These are phyloP conservation scores for Ancistrus triradiatus DNA, from an alignment of 2,113 vertebrate genomes.

Conservation along the genomic window DNA sequence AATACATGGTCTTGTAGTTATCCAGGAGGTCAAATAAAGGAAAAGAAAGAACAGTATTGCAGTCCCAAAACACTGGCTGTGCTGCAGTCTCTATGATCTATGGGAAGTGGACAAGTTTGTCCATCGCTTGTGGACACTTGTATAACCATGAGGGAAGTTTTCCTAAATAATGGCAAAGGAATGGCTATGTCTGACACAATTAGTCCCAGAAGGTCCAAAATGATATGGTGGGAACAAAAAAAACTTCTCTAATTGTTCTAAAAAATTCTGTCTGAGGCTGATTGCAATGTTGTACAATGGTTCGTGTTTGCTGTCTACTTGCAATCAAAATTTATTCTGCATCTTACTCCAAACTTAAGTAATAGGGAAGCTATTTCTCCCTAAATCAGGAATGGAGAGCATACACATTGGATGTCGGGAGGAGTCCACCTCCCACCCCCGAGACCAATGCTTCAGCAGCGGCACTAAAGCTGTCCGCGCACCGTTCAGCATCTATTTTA, in stretches of 20 bases:
- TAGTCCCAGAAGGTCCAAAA: slow-evolving; percentile 51
- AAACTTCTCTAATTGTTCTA: slow-evolving; percentile 10
- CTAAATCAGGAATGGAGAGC: slow-evolving; percentile 17
- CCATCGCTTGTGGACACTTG: slow-evolving; percentile 64
- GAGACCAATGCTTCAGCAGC: slow-evolving; percentile 8
- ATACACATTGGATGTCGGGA: slow-evolving; percentile 21
- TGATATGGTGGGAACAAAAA: slow-evolving; percentile 22
- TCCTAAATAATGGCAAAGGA: slow-evolving; percentile 73
- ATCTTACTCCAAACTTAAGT: no score
- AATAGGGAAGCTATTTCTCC: slow-evolving; percentile 4
- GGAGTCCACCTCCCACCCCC: slow-evolving; percentile 12
- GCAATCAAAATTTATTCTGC: no score
- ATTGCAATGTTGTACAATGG: no score
- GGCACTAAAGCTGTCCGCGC: no score
- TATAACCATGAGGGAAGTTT: slow-evolving; percentile 67
- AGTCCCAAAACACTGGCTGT: slow-evolving; percentile 30
- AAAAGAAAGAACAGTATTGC: background rate
- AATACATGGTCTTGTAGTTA: no score
- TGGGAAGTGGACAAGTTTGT: slow-evolving; percentile 62
- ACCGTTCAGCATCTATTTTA: slow-evolving; percentile 40
- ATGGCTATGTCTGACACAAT: slow-evolving; percentile 68
- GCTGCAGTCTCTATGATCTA: slow-evolving; percentile 53
- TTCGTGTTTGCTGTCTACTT: no score
- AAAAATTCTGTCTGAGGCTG: slow-evolving; percentile 11
- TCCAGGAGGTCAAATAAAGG: background rate